Conservation (phyloP, 2,888 invertebrate species). For the Flabesymbios commensalis region DNA sequence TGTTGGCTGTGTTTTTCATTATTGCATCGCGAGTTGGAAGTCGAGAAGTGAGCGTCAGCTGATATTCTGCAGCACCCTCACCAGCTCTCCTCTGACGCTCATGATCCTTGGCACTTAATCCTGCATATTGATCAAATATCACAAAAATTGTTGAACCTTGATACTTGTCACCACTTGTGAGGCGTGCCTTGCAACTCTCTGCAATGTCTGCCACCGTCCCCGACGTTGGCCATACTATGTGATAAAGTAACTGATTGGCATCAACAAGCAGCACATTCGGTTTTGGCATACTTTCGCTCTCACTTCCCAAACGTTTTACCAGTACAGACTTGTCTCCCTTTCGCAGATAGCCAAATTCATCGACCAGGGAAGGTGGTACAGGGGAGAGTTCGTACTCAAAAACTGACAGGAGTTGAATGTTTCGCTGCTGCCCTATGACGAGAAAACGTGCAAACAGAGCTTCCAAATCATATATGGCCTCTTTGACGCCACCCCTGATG, state of each 20-base stretch:
- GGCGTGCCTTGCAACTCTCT: not conserved
- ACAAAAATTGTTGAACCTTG: not conserved
- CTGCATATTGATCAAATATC: not conserved
- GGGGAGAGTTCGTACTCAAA: not conserved
- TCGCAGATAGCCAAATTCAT: not conserved
- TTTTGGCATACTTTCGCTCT: not conserved
- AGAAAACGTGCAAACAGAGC: not conserved
- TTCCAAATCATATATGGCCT: too few species aligned
- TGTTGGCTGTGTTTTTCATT: not conserved
- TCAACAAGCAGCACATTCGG: not conserved
- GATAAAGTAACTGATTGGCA: not conserved
- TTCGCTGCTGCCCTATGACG: not conserved
- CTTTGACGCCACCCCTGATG: too few species aligned
- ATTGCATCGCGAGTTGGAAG: not conserved
- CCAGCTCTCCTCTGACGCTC: not conserved
- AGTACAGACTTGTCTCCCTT: slow-evolving; percentile 1
- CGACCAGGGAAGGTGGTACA: not conserved
- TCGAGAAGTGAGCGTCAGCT: not conserved
- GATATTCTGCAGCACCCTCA: not conserved
- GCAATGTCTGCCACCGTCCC: not conserved
- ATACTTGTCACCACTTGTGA: not conserved
- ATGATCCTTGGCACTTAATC: not conserved
- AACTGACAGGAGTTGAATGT: not conserved
- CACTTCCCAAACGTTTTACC: not conserved
- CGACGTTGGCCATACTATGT: not conserved